phyloP scores from a whole-genome alignment of 2,113 vertebrate genomes.

The Bos taurus region DNA sequence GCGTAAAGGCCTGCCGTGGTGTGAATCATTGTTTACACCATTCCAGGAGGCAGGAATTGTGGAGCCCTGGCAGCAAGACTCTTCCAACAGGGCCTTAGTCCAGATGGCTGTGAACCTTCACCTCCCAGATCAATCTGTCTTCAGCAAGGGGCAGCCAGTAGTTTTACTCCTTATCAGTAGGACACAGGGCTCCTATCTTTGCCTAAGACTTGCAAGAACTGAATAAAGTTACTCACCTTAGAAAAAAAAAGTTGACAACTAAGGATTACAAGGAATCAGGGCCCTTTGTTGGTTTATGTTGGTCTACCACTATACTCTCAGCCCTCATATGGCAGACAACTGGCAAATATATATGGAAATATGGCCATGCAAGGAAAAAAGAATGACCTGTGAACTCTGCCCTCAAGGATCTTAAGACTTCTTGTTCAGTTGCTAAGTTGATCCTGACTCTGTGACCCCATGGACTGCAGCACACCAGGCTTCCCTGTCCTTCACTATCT shows the following conservation, averaged over 20 bases:
- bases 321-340: neutral
- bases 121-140: neutral
- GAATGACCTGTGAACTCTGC: neutral
- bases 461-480: neutral
- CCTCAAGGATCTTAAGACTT: neutral
- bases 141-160: neutral
- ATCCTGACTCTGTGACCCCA: neutral
- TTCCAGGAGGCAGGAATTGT: neutral
- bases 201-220: neutral
- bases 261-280: neutral
- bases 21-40: slow-evolving; percentile 56
- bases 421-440: neutral
- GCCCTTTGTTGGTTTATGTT: neutral
- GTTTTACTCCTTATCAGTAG: neutral
- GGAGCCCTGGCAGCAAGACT: neutral
- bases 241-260: neutral
- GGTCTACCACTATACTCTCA: neutral
- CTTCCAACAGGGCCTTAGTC: neutral
- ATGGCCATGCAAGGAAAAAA: neutral
- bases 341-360: neutral
- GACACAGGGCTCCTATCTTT: neutral
- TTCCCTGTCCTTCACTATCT: neutral
- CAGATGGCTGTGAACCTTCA: neutral
- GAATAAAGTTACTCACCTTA: neutral
- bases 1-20: neutral